Percentiles rank a stretch among this genome's conserved stretches.
Evolutionary conservation across 2,113 vertebrate genomes (phyloP).

Genomic region (Xiphophorus couchianus): DNA sequence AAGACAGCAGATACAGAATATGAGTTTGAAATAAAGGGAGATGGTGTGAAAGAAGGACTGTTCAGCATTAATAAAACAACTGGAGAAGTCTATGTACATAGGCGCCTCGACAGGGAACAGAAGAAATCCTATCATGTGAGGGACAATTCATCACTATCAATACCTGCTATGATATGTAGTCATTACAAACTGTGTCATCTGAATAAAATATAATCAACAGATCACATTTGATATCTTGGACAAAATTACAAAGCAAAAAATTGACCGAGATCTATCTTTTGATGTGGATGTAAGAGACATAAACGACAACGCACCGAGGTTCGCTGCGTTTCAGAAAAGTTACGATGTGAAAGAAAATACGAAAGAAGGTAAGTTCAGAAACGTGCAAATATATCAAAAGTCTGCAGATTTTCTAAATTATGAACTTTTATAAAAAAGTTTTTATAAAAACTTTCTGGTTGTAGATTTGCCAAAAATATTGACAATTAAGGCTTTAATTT

Average conservation of each 20-base stretch:
- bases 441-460: too few relatives aligned
- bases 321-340: conserved; percentile 15
- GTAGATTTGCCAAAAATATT: too few relatives aligned
- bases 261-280: conserved; percentile 82
- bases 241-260: accelerated
- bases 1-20: accelerated
- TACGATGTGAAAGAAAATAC: conserved; percentile 64
- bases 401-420: not conserved
- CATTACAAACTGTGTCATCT: not conserved
- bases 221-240: conserved; percentile 76
- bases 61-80: conserved; percentile 71
- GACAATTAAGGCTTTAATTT: too few relatives aligned
- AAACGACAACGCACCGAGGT: conserved; percentile 84
- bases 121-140: conserved; percentile 72
- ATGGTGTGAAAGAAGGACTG: conserved; percentile 70
- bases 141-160: not conserved
- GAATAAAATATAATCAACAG: conserved; percentile 52
- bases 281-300: conserved; percentile 79
- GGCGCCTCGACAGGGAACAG: conserved; percentile 78
- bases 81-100: conserved; percentile 67
- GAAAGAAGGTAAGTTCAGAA: conserved; percentile 37
- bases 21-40: conserved; percentile 77
- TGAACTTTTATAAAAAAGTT: too few relatives aligned
- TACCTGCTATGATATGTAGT: not conserved
- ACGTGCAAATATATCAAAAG: not conserved